phyloP scores from a whole-genome alignment of 2,797 vertebrate species.

The Myiothlypis coronata region DNA sequence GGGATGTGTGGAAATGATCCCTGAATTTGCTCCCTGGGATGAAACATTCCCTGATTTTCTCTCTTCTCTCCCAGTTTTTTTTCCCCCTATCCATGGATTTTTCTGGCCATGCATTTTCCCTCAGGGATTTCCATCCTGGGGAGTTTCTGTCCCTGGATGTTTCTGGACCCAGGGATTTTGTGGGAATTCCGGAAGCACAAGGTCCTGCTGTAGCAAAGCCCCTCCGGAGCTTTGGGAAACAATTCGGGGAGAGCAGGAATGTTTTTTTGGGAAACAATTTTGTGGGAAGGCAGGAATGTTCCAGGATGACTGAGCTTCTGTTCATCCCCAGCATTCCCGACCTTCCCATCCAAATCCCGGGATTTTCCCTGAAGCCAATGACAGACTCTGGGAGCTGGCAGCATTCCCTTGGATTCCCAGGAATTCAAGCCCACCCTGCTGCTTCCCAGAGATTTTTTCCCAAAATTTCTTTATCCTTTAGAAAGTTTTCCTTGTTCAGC shows the following conservation, averaged over 20 bases:
- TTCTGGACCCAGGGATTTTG: background rate
- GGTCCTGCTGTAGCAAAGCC: background rate
- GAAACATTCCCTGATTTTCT: background rate
- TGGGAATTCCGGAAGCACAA: background rate
- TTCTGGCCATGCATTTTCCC: background rate
- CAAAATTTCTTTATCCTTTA: background rate
- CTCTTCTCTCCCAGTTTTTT: background rate
- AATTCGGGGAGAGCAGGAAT: conserved; percentile 18
- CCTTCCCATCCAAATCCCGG: background rate
- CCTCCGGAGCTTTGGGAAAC: fast-evolving
- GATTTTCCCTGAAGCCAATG: background rate
- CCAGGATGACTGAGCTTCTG: background rate
- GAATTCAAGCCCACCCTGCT: background rate
- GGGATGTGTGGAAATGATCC: background rate
- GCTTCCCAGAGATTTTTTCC: fast-evolving
- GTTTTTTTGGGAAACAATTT: background rate
- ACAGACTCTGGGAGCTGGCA: background rate
- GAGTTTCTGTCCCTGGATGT: background rate
- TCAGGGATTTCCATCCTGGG: background rate
- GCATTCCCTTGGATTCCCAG: background rate
- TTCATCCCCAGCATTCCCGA: background rate
- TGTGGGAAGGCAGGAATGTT: conserved; percentile 33
- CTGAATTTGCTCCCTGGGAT: background rate
- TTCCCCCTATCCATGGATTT: fast-evolving
- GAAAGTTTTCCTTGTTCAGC: background rate